Percentiles rank a stretch among this genome's conserved stretches.
Conservation (phyloP, 2,888 invertebrate genomes). For the Drosophila seclusa region DNA sequence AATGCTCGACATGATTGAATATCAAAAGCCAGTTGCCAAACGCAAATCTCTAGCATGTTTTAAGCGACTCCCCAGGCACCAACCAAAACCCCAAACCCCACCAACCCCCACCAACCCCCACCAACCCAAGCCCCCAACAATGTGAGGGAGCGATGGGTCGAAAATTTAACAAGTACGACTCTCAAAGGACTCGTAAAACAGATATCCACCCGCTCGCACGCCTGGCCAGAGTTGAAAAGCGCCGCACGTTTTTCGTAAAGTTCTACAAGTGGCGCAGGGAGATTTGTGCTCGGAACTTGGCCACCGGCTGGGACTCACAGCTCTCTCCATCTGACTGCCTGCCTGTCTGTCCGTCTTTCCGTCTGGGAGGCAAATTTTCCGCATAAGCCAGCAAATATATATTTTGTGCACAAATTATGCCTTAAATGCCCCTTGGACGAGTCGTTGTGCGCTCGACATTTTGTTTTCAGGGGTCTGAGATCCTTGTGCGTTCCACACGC, state of each 20-base stretch:
- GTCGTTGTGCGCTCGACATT: slow-evolving; percentile 7
- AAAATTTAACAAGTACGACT: slow-evolving; percentile 71
- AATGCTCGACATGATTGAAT: slow-evolving; percentile 73
- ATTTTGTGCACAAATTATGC: slow-evolving; percentile 75
- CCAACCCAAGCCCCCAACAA: slow-evolving; percentile 28
- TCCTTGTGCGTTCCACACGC: slow-evolving; percentile 50
- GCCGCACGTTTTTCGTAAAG: slow-evolving; percentile 69
- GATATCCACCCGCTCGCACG: slow-evolving; percentile 57
- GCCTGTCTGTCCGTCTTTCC: slow-evolving; percentile 10
- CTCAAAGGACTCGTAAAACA: slow-evolving; percentile 78
- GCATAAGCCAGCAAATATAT: slow-evolving; percentile 65
- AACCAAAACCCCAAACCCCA: slow-evolving; percentile 2
- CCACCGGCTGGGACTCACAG: slow-evolving; percentile 6
- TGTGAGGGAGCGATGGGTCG: slow-evolving; percentile 41
- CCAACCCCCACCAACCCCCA: neutral
- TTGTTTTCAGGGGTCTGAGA: neutral
- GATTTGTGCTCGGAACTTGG: slow-evolving; percentile 32
- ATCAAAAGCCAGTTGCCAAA: slow-evolving; percentile 74
- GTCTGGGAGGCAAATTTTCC: slow-evolving; percentile 48
- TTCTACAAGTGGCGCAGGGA: slow-evolving; percentile 69
- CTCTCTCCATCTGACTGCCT: slow-evolving; percentile 8
- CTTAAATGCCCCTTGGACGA: slow-evolving; percentile 57
- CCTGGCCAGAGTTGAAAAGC: slow-evolving; percentile 63
- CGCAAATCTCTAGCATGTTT: slow-evolving; percentile 77
- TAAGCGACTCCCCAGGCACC: slow-evolving; percentile 33